Evolutionary conservation across 1,140 invertebrate species (phyloP), one percentile per base, ranked within the genome.

Genomic region (Solenopsis invicta): DNA sequence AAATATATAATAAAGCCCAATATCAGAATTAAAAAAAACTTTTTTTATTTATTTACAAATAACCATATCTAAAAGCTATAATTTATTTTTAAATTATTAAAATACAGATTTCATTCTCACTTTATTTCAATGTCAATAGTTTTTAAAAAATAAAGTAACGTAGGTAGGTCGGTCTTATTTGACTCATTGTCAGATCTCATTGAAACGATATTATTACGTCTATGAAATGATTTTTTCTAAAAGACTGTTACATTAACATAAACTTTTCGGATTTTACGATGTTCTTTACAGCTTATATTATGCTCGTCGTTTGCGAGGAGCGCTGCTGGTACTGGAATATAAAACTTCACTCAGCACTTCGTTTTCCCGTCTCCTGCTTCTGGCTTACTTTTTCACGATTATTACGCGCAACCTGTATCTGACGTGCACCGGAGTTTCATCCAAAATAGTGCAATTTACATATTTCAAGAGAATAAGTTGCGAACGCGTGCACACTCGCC

Each of bases 321-420:
- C n/a, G 21, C n/a, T n/a, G 16, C 16, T 56, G 18, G 0, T 37
- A 10, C 9, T 45, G 48, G 21, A 56, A 69, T 41, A 69, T 69
- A 71, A 81, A 71, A 56, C 78, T 81, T 71, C 37, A n/a, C 6
- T 69, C 21, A 81, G 9, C 54, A 71, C 16, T 81, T 45, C 12
- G 62, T 29, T 45, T 71, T 10, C 10, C 13, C 18, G 8, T 45
- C 18, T 82, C 4, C 45, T 41, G 29, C 13, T 67, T 52, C 6
- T n/a, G 2, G 4, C 18, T 82, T 74, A 67, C 62, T 84, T 50
- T 59, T 61, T 50, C 24, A 61, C 67, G 54, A 74, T 74, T 50
- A 74, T 48, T 48, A 18, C 24, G 52, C 2, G 21, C 67, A 69
- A 41, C 52, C 8, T 81, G 12, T 45, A 56, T 72, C 37, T 29